Conservation (phyloP, 2,113 vertebrate genomes). For the Acanthochromis polyacanthus region DNA sequence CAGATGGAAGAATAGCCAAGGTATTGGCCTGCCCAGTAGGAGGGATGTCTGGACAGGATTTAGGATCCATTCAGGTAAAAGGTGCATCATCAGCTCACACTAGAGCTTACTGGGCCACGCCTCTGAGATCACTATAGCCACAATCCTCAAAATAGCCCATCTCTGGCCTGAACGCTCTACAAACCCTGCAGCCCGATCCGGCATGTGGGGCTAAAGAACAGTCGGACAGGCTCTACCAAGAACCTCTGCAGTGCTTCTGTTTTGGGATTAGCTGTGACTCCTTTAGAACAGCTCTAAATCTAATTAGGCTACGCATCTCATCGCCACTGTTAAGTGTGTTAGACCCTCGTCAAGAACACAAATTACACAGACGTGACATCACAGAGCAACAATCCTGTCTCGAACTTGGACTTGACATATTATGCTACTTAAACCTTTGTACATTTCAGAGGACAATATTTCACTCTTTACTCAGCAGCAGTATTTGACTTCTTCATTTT, state of each 20-base stretch:
- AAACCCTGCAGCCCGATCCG: conserved; percentile 58
- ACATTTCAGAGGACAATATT: not conserved
- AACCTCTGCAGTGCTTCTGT: conserved; percentile 42
- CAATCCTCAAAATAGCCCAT: conserved; percentile 64
- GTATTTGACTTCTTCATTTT: too few species aligned
- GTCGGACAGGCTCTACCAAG: conserved; percentile 27
- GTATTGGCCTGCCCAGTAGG: not conserved
- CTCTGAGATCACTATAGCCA: conserved; percentile 61
- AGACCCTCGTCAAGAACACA: conserved; percentile 11
- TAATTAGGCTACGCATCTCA: conserved; percentile 68
- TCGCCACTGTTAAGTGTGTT: conserved; percentile 20
- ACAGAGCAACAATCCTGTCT: not conserved
- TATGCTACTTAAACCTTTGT: not conserved
- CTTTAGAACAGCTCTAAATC: conserved; percentile 80
- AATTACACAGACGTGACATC: conserved; percentile 8
- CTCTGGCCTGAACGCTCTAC: conserved; percentile 35
- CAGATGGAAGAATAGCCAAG: conserved; percentile 33
- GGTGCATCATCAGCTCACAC: conserved; percentile 38
- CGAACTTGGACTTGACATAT: not conserved
- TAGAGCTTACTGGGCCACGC: conserved; percentile 61
- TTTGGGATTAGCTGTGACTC: conserved; percentile 73
- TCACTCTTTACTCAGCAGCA: too few species aligned
- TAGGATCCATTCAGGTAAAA: conserved; percentile 65
- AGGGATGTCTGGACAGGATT: conserved; percentile 53
- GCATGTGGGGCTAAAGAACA: conserved; percentile 38